phyloP scores from a whole-genome alignment of 1,140 invertebrate species.

The Ceratitis capitata region DNA sequence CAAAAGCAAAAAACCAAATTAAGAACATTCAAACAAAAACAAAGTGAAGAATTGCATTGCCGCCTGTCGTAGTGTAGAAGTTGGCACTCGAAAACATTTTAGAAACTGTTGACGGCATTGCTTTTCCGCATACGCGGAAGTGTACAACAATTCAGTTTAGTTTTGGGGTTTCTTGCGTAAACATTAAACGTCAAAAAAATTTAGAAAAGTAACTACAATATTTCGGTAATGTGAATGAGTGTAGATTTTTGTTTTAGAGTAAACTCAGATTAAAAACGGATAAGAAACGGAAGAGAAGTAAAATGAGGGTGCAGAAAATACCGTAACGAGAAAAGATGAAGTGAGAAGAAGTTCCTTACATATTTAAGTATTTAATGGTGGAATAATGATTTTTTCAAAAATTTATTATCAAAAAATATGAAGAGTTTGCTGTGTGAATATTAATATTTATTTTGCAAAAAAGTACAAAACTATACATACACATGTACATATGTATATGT shows the following conservation, averaged over 20 bases:
- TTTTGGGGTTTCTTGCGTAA: slow-evolving; percentile 49
- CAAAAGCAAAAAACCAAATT: neutral
- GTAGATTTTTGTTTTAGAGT: too few species aligned
- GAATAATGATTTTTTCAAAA: too few species aligned
- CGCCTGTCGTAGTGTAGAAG: neutral
- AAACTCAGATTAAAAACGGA: neutral
- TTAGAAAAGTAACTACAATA: neutral
- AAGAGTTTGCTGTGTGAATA: too few species aligned
- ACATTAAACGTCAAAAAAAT: slow-evolving; percentile 41
- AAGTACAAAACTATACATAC: too few species aligned
- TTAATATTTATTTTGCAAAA: too few species aligned
- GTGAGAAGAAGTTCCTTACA: neutral
- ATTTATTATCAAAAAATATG: too few species aligned
- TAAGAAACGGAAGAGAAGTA: neutral
- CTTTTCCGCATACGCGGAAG: neutral
- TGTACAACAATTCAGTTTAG: slow-evolving; percentile 48
- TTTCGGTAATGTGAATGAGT: neutral
- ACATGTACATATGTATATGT: neutral
- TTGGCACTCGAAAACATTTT: neutral
- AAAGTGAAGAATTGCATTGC: slow-evolving; percentile 6
- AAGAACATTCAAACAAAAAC: slow-evolving; percentile 7
- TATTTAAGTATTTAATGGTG: too few species aligned
- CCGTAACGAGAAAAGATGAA: neutral
- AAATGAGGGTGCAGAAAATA: neutral
- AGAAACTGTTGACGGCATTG: slow-evolving; percentile 19